phyloP scores from a whole-genome alignment of 2,797 vertebrate species.

The Myotis daubentonii region DNA sequence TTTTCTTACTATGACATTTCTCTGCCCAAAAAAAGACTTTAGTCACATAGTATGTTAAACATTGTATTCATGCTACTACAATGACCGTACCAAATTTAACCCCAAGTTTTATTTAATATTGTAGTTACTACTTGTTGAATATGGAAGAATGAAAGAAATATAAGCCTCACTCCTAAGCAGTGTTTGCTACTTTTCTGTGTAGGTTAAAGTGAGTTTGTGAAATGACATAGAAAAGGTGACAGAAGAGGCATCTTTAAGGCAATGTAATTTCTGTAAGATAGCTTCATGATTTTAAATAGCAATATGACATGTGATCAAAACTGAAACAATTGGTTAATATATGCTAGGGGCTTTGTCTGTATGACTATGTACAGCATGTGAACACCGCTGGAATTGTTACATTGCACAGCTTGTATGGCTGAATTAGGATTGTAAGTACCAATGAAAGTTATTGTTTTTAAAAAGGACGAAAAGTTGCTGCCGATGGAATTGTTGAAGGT shows the following conservation, averaged over 20 bases:
- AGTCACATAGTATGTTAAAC: background rate
- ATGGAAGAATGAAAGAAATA: slow-evolving; percentile 31
- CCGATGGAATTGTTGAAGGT: background rate
- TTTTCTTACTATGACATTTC: background rate
- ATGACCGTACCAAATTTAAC: slow-evolving; percentile 14
- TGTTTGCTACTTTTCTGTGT: background rate
- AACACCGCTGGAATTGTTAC: background rate
- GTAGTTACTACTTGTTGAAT: slow-evolving; percentile 27
- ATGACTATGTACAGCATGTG: background rate
- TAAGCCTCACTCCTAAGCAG: background rate
- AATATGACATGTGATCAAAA: slow-evolving; percentile 13
- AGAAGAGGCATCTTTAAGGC: background rate
- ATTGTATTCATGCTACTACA: background rate
- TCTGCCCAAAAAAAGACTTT: background rate
- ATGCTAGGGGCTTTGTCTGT: background rate
- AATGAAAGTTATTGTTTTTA: background rate
- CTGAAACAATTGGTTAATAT: background rate
- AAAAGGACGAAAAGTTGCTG: background rate
- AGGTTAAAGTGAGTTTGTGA: background rate
- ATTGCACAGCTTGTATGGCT: background rate
- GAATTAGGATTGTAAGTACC: background rate
- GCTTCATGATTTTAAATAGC: slow-evolving; percentile 27
- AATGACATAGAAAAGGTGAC: background rate
- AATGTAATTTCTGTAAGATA: background rate
- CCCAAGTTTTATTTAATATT: slow-evolving; percentile 37